Percentiles rank a stretch among this genome's conserved stretches.
phyloP scores from a whole-genome alignment of 2,797 vertebrate species.

The Craterocephalus amniculus region DNA sequence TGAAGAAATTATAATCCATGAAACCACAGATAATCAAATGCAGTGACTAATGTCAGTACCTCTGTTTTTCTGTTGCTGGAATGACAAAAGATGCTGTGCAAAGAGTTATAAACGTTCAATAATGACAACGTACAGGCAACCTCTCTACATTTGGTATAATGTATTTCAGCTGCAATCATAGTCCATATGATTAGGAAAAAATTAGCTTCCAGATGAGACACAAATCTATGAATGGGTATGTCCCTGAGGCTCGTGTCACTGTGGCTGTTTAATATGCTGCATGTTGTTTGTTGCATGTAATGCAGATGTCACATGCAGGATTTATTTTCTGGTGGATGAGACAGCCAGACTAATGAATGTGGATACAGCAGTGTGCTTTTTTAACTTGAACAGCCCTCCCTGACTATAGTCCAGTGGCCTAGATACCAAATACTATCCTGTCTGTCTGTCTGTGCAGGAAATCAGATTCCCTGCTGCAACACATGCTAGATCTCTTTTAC shows the following conservation, averaged over 20 bases:
- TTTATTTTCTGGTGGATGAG: slow-evolving; percentile 62
- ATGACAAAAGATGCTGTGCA: neutral
- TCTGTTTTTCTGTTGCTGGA: slow-evolving; percentile 7
- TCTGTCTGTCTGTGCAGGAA: slow-evolving; percentile 28
- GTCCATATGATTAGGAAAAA: neutral
- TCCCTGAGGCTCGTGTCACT: slow-evolving; percentile 32
- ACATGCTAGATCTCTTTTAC: neutral
- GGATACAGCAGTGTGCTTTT: slow-evolving; percentile 52
- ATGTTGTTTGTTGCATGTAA: slow-evolving; percentile 58
- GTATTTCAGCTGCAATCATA: slow-evolving; percentile 10
- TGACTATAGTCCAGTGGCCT: slow-evolving; percentile 58
- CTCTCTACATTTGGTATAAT: neutral
- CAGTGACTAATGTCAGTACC: neutral
- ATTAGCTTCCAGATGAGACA: slow-evolving; percentile 7
- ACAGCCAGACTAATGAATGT: slow-evolving; percentile 53
- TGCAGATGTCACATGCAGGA: slow-evolving; percentile 73
- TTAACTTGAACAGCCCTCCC: slow-evolving; percentile 33
- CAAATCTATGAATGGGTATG: slow-evolving; percentile 32
- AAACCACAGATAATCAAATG: slow-evolving; percentile 30
- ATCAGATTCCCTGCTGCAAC: neutral
- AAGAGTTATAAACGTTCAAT: neutral
- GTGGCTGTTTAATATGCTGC: slow-evolving; percentile 15
- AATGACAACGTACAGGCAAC: neutral
- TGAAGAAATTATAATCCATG: slow-evolving; percentile 68
- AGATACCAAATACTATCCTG: slow-evolving; percentile 42